Percentiles rank a stretch among this genome's conserved stretches.
These are phyloP conservation scores for Girardinus metallicus DNA, from an alignment of 2,797 vertebrate species.

Conservation along the genomic window DNA sequence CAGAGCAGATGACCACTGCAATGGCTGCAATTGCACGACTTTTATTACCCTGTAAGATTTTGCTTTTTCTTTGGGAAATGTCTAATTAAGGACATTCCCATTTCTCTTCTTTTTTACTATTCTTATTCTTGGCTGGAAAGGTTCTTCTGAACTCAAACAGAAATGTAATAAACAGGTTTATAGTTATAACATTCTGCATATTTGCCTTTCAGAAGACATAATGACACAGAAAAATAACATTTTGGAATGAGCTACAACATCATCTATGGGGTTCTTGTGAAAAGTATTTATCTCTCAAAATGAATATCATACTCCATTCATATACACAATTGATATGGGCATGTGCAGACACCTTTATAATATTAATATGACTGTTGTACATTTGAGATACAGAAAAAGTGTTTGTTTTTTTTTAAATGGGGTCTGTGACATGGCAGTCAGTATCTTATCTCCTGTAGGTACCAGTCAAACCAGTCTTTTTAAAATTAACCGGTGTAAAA, in stretches of 20 bases:
- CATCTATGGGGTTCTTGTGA: not conserved
- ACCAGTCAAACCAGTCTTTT: not conserved
- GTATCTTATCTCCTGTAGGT: not conserved
- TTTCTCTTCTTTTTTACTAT: not conserved
- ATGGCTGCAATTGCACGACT: not conserved
- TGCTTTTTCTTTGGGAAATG: constrained; percentile 4
- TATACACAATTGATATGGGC: not conserved
- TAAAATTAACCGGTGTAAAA: not conserved
- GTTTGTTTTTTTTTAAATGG: not conserved
- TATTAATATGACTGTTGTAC: not conserved
- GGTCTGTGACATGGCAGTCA: not conserved
- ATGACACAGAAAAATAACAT: not conserved
- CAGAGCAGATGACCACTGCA: not conserved
- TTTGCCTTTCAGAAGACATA: not conserved
- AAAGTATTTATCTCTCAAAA: not conserved
- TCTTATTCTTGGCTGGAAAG: not conserved
- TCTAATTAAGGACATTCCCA: not conserved
- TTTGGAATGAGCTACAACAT: not conserved
- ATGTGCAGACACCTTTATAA: not conserved
- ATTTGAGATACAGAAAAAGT: not conserved
- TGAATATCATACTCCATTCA: not conserved
- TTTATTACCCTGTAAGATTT: not conserved
- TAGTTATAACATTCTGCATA: not conserved
- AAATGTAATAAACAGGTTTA: not conserved
- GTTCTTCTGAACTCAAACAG: not conserved